Conservation (phyloP, 2,888 invertebrate genomes). For the Cosmia pyralina region DNA sequence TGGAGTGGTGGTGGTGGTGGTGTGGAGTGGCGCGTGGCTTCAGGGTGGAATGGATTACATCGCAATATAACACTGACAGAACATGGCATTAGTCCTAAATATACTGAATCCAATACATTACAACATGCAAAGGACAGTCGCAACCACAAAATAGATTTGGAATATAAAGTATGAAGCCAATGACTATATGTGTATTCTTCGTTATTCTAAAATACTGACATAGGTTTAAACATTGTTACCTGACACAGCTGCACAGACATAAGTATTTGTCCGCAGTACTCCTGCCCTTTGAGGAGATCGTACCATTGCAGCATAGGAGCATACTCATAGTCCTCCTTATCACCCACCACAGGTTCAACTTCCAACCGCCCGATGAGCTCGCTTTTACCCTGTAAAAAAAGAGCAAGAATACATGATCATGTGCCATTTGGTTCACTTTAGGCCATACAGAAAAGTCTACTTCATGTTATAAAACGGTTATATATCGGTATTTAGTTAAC, state of each 20-base stretch:
- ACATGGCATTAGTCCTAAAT: too few species aligned
- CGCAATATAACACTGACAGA: too few species aligned
- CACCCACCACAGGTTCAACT: conserved; percentile 71
- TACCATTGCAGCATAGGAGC: conserved; percentile 88
- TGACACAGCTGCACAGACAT: conserved; percentile 86
- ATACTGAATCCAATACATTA: neutral
- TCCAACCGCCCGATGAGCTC: conserved; percentile 77
- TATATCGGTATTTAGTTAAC: too few species aligned
- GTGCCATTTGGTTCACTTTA: neutral
- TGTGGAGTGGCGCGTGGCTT: too few species aligned
- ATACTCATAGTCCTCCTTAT: conserved; percentile 67
- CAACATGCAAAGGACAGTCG: neutral
- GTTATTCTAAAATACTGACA: neutral
- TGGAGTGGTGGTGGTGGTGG: too few species aligned
- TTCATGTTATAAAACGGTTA: too few species aligned
- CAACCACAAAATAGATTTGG: neutral
- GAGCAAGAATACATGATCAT: neutral
- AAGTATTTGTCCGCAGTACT: conserved; percentile 83
- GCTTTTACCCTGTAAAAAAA: conserved; percentile 71
- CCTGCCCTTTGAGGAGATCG: conserved; percentile 78
- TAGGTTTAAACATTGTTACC: conserved; percentile 61
- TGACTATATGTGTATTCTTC: neutral
- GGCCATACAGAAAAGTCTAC: neutral
- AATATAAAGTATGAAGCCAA: neutral
- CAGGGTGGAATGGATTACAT: too few species aligned